Evolutionary conservation across 1,140 invertebrate genomes (phyloP).

Genomic region (Schlechtendalia chinensis): DNA sequence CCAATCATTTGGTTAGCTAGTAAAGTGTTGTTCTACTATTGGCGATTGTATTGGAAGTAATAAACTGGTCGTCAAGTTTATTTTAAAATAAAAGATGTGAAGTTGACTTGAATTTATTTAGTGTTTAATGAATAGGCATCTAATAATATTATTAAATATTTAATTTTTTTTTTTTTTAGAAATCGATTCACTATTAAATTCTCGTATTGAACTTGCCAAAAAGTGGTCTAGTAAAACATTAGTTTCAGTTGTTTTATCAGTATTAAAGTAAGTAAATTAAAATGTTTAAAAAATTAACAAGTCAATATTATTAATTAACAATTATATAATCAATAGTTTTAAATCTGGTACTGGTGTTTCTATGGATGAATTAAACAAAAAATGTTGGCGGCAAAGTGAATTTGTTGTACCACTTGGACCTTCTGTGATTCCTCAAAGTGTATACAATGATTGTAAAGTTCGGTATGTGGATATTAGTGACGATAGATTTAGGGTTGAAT

Average conservation of each 20-base stretch:
- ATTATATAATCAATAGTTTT: constrained; percentile 34
- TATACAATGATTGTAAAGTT: constrained; percentile 62
- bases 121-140: too few species aligned
- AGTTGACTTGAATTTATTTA: too few species aligned
- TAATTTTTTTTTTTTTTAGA: constrained; percentile 50
- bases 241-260: constrained; percentile 78
- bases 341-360: constrained; percentile 41
- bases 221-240: constrained; percentile 81
- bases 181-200: constrained; percentile 49
- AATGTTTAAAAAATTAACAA: not conserved
- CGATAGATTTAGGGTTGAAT: constrained; percentile 73
- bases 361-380: constrained; percentile 56
- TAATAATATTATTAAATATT: too few species aligned
- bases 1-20: too few species aligned
- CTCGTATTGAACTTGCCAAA: constrained; percentile 67
- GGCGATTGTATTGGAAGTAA: too few species aligned
- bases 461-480: constrained; percentile 76
- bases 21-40: too few species aligned
- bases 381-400: constrained; percentile 74
- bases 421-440: constrained; percentile 51
- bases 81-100: too few species aligned
- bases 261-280: constrained; percentile 54
- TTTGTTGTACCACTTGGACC: constrained; percentile 59
- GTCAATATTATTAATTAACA: not conserved
- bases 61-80: too few species aligned